A percentile compares a stretch with the other conserved stretches of the same genome.
phyloP scores from a whole-genome alignment of 2,888 invertebrate genomes.

The Tenthredo mesomela region DNA sequence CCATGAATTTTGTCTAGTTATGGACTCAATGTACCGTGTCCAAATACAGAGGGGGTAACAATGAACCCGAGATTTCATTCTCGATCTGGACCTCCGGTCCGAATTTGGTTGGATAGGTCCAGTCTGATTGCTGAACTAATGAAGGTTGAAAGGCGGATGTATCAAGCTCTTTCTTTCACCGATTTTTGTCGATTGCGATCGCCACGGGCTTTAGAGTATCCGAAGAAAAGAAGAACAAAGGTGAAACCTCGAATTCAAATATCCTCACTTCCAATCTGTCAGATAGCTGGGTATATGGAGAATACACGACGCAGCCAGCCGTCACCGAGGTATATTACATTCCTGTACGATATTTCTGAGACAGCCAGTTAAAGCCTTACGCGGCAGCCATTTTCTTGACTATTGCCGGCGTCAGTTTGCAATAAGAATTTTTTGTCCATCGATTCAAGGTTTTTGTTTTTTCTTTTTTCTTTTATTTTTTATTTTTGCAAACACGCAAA shows the following conservation, averaged over 20 bases:
- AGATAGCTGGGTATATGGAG: background rate
- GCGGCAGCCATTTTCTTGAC: constrained; percentile 40
- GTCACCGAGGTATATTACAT: constrained; percentile 29
- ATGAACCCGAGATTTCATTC: constrained; percentile 5
- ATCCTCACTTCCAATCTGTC: constrained; percentile 23
- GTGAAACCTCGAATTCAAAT: constrained; percentile 11
- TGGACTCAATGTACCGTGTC: constrained; percentile 19
- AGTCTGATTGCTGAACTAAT: constrained; percentile 27
- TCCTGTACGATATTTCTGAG: constrained; percentile 21
- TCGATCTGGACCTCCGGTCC: background rate
- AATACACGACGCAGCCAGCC: constrained; percentile 14
- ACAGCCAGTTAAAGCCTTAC: constrained; percentile 11
- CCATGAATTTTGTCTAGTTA: background rate
- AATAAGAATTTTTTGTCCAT: background rate
- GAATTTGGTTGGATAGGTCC: background rate
- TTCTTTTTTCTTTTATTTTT: no score
- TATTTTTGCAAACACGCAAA: background rate
- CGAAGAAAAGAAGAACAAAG: background rate
- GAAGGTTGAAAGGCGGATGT: constrained; percentile 5
- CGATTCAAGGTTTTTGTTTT: background rate
- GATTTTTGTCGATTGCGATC: constrained; percentile 16
- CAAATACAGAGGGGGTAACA: background rate
- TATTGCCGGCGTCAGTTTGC: background rate
- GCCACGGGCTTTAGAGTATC: background rate
- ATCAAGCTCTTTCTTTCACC: background rate